These are phyloP conservation scores for Ecliptopera silaceata DNA, from an alignment of 2,888 invertebrate genomes.

Conservation along the genomic window DNA sequence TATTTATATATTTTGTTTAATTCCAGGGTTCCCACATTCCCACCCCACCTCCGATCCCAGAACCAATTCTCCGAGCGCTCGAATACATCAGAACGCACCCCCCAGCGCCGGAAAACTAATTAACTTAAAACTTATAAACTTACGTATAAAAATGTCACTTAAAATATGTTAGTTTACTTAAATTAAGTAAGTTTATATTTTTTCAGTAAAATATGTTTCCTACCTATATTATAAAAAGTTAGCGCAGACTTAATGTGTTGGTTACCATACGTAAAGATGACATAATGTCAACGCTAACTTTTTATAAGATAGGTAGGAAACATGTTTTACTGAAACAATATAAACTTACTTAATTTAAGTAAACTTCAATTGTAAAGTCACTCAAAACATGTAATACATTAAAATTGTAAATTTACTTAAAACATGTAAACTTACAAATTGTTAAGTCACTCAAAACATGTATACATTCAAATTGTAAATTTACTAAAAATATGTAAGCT, in stretches of 20 bases:
- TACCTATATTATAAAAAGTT: too few relatives aligned
- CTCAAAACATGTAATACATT: too few relatives aligned
- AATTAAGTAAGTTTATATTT: too few relatives aligned
- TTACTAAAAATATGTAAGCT: not conserved
- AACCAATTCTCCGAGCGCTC: conserved; percentile 72
- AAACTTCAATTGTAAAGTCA: too few relatives aligned
- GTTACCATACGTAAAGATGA: too few relatives aligned
- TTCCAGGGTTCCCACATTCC: conserved; percentile 67
- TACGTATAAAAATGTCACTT: not conserved
- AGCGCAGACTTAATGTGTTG: too few relatives aligned
- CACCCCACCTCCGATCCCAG: conserved; percentile 81
- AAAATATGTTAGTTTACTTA: too few relatives aligned
- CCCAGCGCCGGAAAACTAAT: conserved; percentile 42
- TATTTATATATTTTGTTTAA: not conserved
- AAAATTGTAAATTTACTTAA: not conserved
- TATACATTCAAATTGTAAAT: not conserved
- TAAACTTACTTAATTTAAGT: too few relatives aligned
- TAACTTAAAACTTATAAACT: conserved; percentile 25
- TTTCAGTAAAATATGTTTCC: too few relatives aligned
- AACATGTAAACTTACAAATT: not conserved
- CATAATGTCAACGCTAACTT: too few relatives aligned
- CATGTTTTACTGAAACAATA: too few relatives aligned
- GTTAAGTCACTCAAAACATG: conserved; percentile 11
- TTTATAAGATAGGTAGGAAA: too few relatives aligned
- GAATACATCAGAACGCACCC: conserved; percentile 81